These are phyloP conservation scores for Chlamydotis undulata DNA, from an alignment of 2,113 vertebrate genomes.

Conservation along the genomic window DNA sequence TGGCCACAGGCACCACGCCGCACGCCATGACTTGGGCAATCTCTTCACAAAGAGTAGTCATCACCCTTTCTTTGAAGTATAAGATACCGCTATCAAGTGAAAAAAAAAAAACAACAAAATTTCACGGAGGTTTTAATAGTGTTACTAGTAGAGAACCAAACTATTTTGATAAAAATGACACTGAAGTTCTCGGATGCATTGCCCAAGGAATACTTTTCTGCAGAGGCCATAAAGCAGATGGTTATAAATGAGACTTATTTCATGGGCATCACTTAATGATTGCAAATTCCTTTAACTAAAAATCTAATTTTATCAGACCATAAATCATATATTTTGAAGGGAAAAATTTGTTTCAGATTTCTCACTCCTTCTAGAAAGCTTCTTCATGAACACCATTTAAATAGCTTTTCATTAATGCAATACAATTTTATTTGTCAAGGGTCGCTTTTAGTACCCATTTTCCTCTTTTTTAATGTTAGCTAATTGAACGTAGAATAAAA, in stretches of 20 bases:
- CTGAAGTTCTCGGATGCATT: neutral
- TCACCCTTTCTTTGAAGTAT: neutral
- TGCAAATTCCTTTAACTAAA: constrained; percentile 78
- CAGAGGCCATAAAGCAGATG: constrained; percentile 70
- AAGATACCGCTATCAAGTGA: neutral
- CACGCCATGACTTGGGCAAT: neutral
- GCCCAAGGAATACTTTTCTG: constrained; percentile 52
- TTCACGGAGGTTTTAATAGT: neutral
- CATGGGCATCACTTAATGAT: constrained; percentile 71
- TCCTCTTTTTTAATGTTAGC: constrained; percentile 34
- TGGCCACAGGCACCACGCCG: neutral
- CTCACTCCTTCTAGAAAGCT: constrained; percentile 60
- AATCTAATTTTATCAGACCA: constrained; percentile 72
- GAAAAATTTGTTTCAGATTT: constrained; percentile 60
- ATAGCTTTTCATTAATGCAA: constrained; percentile 64
- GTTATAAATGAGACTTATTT: constrained; percentile 73
- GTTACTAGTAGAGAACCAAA: constrained; percentile 9
- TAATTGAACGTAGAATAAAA: constrained; percentile 33
- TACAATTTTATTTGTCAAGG: constrained; percentile 59
- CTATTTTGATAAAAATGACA: constrained; percentile 44
- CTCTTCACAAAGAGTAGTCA: neutral
- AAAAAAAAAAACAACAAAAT: neutral
- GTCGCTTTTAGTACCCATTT: constrained; percentile 56
- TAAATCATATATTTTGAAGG: constrained; percentile 71
- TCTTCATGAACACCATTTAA: constrained; percentile 50